A percentile compares a stretch with the other conserved stretches of the same genome.
Conservation (phyloP, 2,888 invertebrate species). For the Cantharis rustica region DNA sequence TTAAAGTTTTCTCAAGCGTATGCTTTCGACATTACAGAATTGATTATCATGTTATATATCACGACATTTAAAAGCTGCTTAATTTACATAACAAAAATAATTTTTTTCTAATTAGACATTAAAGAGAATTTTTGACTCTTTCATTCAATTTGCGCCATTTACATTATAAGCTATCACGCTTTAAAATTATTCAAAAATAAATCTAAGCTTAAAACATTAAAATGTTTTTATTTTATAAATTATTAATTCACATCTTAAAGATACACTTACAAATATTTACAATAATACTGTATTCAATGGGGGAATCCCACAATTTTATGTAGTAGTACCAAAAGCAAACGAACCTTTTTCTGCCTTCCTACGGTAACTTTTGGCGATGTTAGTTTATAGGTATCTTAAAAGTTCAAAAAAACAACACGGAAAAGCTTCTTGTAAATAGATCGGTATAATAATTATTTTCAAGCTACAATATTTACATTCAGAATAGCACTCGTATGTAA, state of each 20-base stretch:
- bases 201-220: neutral
- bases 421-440: slow-evolving; percentile 29
- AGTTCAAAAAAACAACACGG: neutral
- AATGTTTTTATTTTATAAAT: slow-evolving; percentile 9
- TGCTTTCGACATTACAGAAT: slow-evolving; percentile 24
- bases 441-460: slow-evolving; percentile 46
- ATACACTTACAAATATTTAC: slow-evolving; percentile 31
- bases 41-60: slow-evolving; percentile 48
- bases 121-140: slow-evolving; percentile 31
- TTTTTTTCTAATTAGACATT: slow-evolving; percentile 48
- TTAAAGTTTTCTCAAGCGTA: neutral
- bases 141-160: slow-evolving; percentile 4
- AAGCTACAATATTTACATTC: slow-evolving; percentile 46
- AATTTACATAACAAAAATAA: slow-evolving; percentile 52
- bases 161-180: neutral
- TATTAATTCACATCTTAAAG: slow-evolving; percentile 27
- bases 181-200: slow-evolving; percentile 5
- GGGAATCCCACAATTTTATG: neutral
- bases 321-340: neutral
- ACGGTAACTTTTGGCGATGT: neutral
- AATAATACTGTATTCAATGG: slow-evolving; percentile 24
- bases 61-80: slow-evolving; percentile 56
- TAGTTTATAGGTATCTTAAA: neutral
- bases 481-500: slow-evolving; percentile 51
- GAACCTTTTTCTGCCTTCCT: neutral